Conservation (phyloP, 2,113 vertebrate genomes). For the Entosphenus tridentatus region DNA sequence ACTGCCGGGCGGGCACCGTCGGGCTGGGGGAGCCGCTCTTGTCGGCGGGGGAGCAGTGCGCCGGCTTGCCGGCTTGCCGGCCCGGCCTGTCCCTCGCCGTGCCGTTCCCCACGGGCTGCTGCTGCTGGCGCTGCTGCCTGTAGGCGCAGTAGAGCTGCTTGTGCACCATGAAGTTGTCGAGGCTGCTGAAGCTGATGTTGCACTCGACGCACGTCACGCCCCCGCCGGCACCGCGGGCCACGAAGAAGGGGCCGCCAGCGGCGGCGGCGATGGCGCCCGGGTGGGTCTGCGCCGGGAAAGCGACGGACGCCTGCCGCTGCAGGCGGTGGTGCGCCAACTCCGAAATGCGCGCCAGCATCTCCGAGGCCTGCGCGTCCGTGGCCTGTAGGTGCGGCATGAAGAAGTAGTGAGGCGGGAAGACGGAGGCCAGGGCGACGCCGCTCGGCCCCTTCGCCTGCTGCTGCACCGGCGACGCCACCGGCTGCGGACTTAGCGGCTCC, state of each 20-base stretch:
- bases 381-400: slow-evolving; percentile 39
- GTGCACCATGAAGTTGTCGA: slow-evolving; percentile 92
- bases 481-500: slow-evolving; percentile 56
- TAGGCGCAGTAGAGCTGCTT: slow-evolving; percentile 88
- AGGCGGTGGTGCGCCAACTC: slow-evolving; percentile 85
- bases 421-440: slow-evolving; percentile 30
- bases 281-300: too few relatives aligned
- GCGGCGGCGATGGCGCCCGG: too few relatives aligned
- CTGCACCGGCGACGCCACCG: slow-evolving; percentile 56
- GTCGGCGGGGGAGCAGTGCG: slow-evolving; percentile 19
- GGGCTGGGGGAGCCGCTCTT: slow-evolving; percentile 13
- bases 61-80: slow-evolving; percentile 11
- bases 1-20: slow-evolving; percentile 12
- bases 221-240: slow-evolving; percentile 11
- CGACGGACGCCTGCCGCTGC: slow-evolving; percentile 23
- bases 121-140: slow-evolving; percentile 25
- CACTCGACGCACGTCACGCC: slow-evolving; percentile 88
- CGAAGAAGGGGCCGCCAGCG: too few relatives aligned
- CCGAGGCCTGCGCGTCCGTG: slow-evolving; percentile 61
- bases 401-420: slow-evolving; percentile 58
- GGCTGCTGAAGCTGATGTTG: slow-evolving; percentile 87
- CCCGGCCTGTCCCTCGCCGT: neutral
- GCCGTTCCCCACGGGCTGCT: too few relatives aligned
- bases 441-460: neutral
- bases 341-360: slow-evolving; percentile 91